A percentile compares a stretch with the other conserved stretches of the same genome.
Evolutionary conservation across 2,888 invertebrate genomes (phyloP).

Genomic region (Clanis bilineata): DNA sequence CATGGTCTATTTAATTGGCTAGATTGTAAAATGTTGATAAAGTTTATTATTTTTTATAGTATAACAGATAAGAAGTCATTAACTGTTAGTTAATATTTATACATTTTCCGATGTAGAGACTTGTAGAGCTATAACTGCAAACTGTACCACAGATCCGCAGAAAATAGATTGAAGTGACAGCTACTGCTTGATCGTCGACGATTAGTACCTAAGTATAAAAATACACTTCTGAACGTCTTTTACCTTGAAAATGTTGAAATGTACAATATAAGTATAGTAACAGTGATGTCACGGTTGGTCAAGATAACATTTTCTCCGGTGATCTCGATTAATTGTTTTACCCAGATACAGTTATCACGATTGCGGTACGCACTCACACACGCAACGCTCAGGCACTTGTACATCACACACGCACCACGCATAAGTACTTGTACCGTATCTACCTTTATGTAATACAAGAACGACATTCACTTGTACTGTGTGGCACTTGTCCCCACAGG

Average conservation of each 20-base stretch:
- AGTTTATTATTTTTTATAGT: too few species aligned
- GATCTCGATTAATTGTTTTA: slow-evolving; percentile 9
- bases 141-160: too few species aligned
- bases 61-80: too few species aligned
- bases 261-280: neutral
- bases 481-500: neutral
- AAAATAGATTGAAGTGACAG: too few species aligned
- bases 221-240: neutral
- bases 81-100: too few species aligned
- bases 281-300: neutral
- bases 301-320: slow-evolving; percentile 7
- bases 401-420: neutral
- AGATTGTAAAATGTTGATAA: too few species aligned
- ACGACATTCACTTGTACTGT: neutral
- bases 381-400: neutral
- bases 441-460: neutral
- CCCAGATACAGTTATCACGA: slow-evolving; percentile 5
- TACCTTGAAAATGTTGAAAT: neutral
- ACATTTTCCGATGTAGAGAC: too few species aligned
- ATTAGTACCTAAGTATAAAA: too few species aligned
- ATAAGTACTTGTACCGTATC: too few species aligned
- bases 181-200: too few species aligned
- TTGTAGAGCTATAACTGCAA: too few species aligned
- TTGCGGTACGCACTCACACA: neutral
- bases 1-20: neutral